Percentiles rank a stretch among this genome's conserved stretches.
Evolutionary conservation across 1,140 invertebrate genomes (phyloP).

Genomic region (Drosophila nikananu): DNA sequence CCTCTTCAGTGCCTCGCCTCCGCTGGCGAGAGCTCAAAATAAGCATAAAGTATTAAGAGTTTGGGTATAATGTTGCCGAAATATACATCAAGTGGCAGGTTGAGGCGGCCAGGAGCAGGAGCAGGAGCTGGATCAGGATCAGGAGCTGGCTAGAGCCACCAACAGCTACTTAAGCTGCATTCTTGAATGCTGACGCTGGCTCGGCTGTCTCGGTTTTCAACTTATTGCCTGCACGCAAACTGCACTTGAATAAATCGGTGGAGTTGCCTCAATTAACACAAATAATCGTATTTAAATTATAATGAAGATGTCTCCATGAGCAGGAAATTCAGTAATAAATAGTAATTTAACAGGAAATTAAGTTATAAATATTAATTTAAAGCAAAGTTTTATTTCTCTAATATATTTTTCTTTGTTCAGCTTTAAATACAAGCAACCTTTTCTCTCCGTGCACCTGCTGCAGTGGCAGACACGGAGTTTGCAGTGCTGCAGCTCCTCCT

Average conservation of each 20-base stretch:
- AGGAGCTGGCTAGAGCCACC: conserved; percentile 35
- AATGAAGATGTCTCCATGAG: background rate
- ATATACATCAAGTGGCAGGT: conserved; percentile 61
- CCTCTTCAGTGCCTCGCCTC: conserved; percentile 6
- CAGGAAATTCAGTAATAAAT: too few species aligned
- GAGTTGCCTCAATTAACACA: conserved; percentile 1
- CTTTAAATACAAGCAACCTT: background rate
- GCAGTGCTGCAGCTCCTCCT: conserved; percentile 24
- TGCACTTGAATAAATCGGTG: conserved; percentile 30
- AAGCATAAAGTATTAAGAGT: conserved; percentile 79
- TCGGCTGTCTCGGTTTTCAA: conserved; percentile 60
- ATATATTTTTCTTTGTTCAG: background rate
- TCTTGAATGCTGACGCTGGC: conserved; percentile 43
- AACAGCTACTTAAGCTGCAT: conserved; percentile 70
- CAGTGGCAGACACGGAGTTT: conserved; percentile 5
- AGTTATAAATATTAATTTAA: too few species aligned
- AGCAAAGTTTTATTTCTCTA: background rate
- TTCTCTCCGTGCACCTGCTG: conserved; percentile 6
- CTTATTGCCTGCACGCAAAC: conserved; percentile 64
- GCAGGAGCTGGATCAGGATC: conserved; percentile 10
- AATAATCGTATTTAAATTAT: background rate
- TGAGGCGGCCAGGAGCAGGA: conserved; percentile 18
- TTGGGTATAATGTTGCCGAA: conserved; percentile 73
- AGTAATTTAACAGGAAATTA: too few species aligned
- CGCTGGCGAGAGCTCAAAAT: conserved; percentile 56